phyloP scores from a whole-genome alignment of 1,140 invertebrate species.

The Zaprionus lachaisei region DNA sequence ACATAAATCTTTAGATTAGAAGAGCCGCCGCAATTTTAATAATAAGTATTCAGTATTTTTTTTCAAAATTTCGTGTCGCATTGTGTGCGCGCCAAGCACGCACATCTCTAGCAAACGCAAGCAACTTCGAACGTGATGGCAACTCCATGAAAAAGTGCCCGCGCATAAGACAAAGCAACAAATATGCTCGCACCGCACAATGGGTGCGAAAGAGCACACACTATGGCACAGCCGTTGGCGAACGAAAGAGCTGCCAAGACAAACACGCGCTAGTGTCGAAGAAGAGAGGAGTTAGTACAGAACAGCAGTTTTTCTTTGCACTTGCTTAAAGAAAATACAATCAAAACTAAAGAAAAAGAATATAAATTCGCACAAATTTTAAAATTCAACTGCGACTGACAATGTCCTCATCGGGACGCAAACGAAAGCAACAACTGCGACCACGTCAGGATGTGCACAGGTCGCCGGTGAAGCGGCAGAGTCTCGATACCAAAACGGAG shows the following conservation, averaged over 20 bases:
- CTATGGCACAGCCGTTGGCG: slow-evolving; percentile 23
- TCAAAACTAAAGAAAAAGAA: background rate
- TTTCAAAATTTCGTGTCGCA: background rate
- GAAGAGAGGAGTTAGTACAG: slow-evolving; percentile 21
- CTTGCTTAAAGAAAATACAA: slow-evolving; percentile 11
- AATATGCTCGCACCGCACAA: slow-evolving; percentile 15
- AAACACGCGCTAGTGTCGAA: slow-evolving; percentile 63
- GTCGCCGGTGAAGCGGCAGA: slow-evolving; percentile 63
- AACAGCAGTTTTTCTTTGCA: slow-evolving; percentile 31
- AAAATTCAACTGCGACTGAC: background rate
- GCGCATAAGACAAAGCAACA: slow-evolving; percentile 49
- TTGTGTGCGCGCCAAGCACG: background rate
- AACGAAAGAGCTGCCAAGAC: slow-evolving; percentile 64
- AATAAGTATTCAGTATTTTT: background rate
- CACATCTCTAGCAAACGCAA: slow-evolving; percentile 19
- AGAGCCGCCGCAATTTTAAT: too few relatives aligned
- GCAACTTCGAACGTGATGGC: slow-evolving; percentile 44
- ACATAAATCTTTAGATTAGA: too few relatives aligned
- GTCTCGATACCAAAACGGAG: slow-evolving; percentile 47
- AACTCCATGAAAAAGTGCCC: slow-evolving; percentile 46
- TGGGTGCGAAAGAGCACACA: slow-evolving; percentile 70
- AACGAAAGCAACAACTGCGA: slow-evolving; percentile 69
- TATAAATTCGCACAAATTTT: background rate
- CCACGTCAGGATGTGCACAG: slow-evolving; percentile 65
- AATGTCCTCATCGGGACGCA: slow-evolving; percentile 65